These are phyloP conservation scores for Mimachlamys varia DNA, from an alignment of 2,888 invertebrate genomes.

Conservation along the genomic window DNA sequence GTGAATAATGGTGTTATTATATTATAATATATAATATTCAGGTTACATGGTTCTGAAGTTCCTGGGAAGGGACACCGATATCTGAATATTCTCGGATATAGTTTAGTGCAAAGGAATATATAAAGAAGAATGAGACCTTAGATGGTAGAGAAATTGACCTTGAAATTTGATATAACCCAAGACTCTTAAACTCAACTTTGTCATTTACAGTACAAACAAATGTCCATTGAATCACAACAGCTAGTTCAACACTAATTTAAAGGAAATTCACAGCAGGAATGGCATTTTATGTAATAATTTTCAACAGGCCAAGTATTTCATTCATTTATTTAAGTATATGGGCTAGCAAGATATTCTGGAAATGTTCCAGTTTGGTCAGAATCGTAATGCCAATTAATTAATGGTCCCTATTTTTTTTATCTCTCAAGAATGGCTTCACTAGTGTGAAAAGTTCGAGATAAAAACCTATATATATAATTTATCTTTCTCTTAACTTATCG, in stretches of 20 bases:
- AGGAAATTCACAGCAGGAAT: background rate
- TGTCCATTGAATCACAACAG: background rate
- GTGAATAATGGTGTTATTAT: too few relatives aligned
- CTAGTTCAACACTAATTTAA: background rate
- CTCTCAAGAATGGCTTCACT: conserved; percentile 12
- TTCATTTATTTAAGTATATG: background rate
- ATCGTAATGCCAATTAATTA: conserved; percentile 34
- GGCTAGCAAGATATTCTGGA: background rate
- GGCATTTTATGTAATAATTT: background rate
- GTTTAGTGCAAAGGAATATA: too few relatives aligned
- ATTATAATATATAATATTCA: too few relatives aligned
- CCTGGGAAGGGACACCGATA: too few relatives aligned
- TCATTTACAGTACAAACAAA: background rate
- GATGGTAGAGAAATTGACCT: background rate
- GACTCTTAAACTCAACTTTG: background rate
- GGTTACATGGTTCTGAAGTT: too few relatives aligned
- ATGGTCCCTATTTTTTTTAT: background rate
- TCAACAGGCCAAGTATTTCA: background rate
- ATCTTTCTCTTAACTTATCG: conserved; percentile 15
- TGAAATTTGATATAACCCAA: background rate
- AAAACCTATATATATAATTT: conserved; percentile 31
- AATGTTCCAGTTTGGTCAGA: background rate
- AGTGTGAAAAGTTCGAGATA: conserved; percentile 19
- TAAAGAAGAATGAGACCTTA: too few relatives aligned
- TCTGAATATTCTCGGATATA: too few relatives aligned